Evolutionary conservation across 1,140 invertebrate species (phyloP), one percentile per base, ranked within the genome.

Genomic region (Carposina sasakii): DNA sequence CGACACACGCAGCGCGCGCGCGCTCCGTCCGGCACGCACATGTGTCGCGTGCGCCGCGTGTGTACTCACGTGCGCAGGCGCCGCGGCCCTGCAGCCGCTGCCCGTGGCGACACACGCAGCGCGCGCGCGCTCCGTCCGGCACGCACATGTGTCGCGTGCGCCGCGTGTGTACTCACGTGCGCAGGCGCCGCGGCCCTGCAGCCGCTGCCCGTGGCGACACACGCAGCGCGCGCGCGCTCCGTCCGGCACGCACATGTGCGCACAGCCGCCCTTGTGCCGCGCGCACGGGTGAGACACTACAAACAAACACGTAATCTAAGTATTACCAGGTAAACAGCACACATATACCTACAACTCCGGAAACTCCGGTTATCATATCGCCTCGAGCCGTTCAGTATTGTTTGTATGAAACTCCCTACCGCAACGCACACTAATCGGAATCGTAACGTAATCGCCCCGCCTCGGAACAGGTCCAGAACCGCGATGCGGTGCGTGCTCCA

Each of bases 31-130:
- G 69, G 55, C 30, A 78, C 85, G 79, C 94, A 95, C 37, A 93
- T 85, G 78, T 95, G 93, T n/a, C n/a, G n/a, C n/a, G n/a, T n/a
- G n/a, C n/a, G n/a, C n/a, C n/a, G n/a, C n/a, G n/a, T n/a, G n/a
- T n/a, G n/a, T n/a, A n/a, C n/a, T n/a, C n/a, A n/a, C n/a, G n/a
- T n/a, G n/a, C n/a, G n/a, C n/a, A n/a, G n/a, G 9, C 22, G 8
- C 3, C 36, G 19, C 36, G 19, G 17, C 86, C 85, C 22, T 79
- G 72, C 23, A 90, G 81, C 43, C 85, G 83, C 77, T 89, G 93
- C 12, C 93, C 93, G 50, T 90, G 86, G 28, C 87, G 82, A 69
- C 93, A 94, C 22, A 90, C 58, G 78, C 93, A 95, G 48, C 88
- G 88, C 47, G 85, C 87, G 48, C 36, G 87, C 73, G 46, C n/a